Base-by-base conservation (phyloP, 2,797 vertebrate species). In the Vireo griseus region DNA sequence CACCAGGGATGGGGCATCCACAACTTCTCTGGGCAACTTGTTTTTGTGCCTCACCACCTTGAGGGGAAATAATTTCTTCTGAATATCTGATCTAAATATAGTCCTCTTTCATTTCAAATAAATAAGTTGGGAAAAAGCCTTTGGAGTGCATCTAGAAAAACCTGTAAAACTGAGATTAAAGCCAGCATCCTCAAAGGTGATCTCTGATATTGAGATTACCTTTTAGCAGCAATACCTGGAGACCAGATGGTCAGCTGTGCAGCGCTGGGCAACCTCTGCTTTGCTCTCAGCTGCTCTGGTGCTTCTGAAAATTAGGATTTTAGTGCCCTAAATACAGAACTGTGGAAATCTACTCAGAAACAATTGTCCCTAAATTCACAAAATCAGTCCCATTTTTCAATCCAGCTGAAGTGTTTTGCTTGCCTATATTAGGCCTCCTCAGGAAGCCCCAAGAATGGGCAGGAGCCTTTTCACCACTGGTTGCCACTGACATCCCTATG, bases 301-400 rank as follows among this genome's bases (percentile, higher is more conserved):
- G 2, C 54, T 87, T 73, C 71, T 58, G 75, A 91, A 82, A 89
- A 89, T 40, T 59, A 73, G 47, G 78, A 65, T 89, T 87, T 37
- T 5, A 5, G 42, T 62, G 52, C 20, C 13, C 39, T 12, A 68
- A 81, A 75, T 57, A 72, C 2, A 48, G 11, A 68, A 7, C 42
- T 47, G 20, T 7, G 26, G 44, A 87, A 72, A 87, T 29, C 44
- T 57, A 67, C 9, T 35, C 31, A 47, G 26, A 67, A 66, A 44
- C 0, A 0, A 20, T 59, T 52, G 55, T 26, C 48, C 18, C 8
- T 29, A 67, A 76, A 69, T 12, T 68, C 20, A 58, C 13, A 88
- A 72, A 69, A 82, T 51, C 37, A 54, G 13, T 33, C 25, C 31
- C 4, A 37, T 59, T 80, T 76, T 65, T 67, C 48, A 88, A 31